A percentile compares a stretch with the other conserved stretches of the same genome.
Evolutionary conservation across 2,888 invertebrate genomes (phyloP).

Genomic region (Osmoderma eremita): DNA sequence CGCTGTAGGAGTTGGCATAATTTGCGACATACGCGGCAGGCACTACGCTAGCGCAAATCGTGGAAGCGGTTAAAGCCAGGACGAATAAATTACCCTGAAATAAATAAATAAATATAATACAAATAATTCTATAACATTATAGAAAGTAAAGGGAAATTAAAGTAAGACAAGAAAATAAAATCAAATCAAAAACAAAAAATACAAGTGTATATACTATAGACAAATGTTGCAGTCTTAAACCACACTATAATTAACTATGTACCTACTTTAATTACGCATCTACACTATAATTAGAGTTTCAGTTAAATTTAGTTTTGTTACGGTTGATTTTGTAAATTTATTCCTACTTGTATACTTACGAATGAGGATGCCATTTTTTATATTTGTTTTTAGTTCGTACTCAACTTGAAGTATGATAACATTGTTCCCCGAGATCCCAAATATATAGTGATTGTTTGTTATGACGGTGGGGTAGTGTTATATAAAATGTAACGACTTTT

Average conservation of each 20-base stretch:
- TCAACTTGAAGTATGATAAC: background rate
- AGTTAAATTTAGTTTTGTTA: too few relatives aligned
- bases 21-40: conserved; percentile 74
- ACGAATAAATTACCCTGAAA: conserved; percentile 40
- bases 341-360: conserved; percentile 36
- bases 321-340: too few relatives aligned
- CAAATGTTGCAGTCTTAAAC: too few relatives aligned
- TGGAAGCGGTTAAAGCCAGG: conserved; percentile 37
- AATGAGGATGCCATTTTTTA: conserved; percentile 25
- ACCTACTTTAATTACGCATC: too few relatives aligned
- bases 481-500: conserved; percentile 31
- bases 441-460: conserved; percentile 25
- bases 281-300: too few relatives aligned
- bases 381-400: conserved; percentile 11
- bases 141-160: background rate
- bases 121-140: background rate
- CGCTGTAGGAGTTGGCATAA: conserved; percentile 80
- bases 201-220: too few relatives aligned
- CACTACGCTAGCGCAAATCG: conserved; percentile 59
- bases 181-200: too few relatives aligned
- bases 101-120: background rate
- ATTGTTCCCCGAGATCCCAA: background rate
- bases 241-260: too few relatives aligned
- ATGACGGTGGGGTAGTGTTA: conserved; percentile 26
- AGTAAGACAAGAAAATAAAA: too few relatives aligned